Conservation (phyloP, 2,888 invertebrate species). For the Octonoba sinensis region DNA sequence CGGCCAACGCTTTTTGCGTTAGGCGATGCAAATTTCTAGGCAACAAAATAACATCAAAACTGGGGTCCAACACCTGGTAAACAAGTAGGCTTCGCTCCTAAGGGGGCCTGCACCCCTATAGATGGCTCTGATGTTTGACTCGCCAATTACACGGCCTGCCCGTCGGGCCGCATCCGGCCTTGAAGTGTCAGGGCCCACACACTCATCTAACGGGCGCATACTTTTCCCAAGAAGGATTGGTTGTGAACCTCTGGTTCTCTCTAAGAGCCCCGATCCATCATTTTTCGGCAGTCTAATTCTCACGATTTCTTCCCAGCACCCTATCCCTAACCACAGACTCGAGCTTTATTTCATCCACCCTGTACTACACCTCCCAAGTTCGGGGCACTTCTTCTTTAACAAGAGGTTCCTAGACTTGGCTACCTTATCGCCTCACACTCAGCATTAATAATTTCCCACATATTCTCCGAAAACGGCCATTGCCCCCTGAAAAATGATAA, state of each 20-base stretch:
- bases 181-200: slow-evolving; percentile 61
- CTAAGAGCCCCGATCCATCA: slow-evolving; percentile 59
- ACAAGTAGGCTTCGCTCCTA: slow-evolving; percentile 15
- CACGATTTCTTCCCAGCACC: slow-evolving; percentile 55
- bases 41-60: no score
- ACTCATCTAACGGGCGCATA: slow-evolving; percentile 61
- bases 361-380: slow-evolving; percentile 24
- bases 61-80: slow-evolving; percentile 23
- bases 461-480: no score
- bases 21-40: no score
- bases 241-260: slow-evolving; percentile 51
- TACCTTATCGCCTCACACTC: slow-evolving; percentile 34
- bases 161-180: slow-evolving; percentile 48
- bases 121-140: slow-evolving; percentile 39
- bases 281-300: slow-evolving; percentile 65
- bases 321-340: slow-evolving; percentile 54
- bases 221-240: slow-evolving; percentile 61
- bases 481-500: no score
- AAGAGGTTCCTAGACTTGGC: slow-evolving; percentile 40
- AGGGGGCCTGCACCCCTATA: neutral
- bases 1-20: no score
- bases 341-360: slow-evolving; percentile 47
- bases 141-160: slow-evolving; percentile 37
- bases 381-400: neutral
- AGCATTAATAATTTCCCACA: no score